Base-by-base conservation (phyloP, 2,797 vertebrate genomes). In the Bryconaethiops microstoma region DNA sequence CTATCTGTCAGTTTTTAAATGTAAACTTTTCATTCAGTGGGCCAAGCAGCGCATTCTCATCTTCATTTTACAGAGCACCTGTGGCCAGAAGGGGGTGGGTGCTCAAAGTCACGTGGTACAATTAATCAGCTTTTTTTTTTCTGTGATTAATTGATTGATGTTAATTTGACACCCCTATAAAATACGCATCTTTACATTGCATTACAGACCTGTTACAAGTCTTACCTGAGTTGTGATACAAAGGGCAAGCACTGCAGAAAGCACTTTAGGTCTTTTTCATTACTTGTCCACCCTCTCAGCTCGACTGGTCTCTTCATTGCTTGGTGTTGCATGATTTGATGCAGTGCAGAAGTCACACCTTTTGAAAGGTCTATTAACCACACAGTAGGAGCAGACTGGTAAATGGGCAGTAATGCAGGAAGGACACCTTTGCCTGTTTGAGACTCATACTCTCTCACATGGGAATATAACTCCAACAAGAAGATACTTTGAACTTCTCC, bases 141-240 rank as follows among this genome's bases (percentile, higher is more conserved):
- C 29, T 29, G 29, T 29, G 29, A 29, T 29, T 29, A 29, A 29
- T 29, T 29, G 29, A 3, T 29, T 3, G 29, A 29, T 29, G 29
- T 29, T 29, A 29, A 29, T 29, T 29, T 29, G 35, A 35, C 35
- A 35, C 35, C 8, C 19, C 8, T 21, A 21, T n/a, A 9, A 23
- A 21, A 60, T 60, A 8, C 42, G 50, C 45, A 64, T 35, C 7
- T 23, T 1, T 23, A 23, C 35, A 29, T 14, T 5, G 0, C 1
- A 2, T 42, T 5, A 12, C 52, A 19, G 52, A 17, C 23, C 57
- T 23, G 17, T 57, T 1, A 10, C 12, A 25, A 25, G 25, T 35
- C 67, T 50, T 45, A 69, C 67, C 67, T 69, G 10, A 69, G 67
- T n/a, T 69, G 67, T 48, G 67, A 69, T 12, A 69, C 42, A 69